phyloP scores from a whole-genome alignment of 92 coral and sea anemone species.

The Metridium senile region DNA sequence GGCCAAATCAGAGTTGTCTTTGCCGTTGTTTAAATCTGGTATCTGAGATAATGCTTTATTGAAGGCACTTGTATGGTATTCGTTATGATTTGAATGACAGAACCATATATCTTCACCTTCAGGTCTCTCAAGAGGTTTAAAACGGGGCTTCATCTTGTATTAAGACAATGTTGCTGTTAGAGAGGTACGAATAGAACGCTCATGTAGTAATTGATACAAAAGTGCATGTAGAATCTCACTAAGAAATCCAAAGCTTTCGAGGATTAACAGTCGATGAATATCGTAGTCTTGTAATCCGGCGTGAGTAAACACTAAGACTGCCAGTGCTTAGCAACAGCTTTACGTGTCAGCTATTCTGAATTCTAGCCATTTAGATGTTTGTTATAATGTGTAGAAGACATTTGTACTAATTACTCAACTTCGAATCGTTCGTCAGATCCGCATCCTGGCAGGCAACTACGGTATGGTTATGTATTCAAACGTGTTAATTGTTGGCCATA shows the following conservation, averaged over 20 bases:
- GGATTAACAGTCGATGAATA: neutral
- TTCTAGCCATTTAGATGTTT: slow-evolving; percentile 16
- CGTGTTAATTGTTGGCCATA: neutral
- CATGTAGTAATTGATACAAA: neutral
- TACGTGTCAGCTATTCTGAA: slow-evolving; percentile 22
- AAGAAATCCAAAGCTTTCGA: neutral
- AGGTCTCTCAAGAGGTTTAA: slow-evolving; percentile 74
- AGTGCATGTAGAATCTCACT: neutral
- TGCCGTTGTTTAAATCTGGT: slow-evolving; percentile 57
- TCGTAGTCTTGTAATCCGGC: neutral
- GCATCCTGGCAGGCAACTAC: too few relatives aligned
- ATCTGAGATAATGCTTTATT: slow-evolving; percentile 58
- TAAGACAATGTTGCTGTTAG: neutral
- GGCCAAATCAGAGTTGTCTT: neutral
- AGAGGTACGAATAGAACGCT: too few relatives aligned
- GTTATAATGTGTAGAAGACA: slow-evolving; percentile 4
- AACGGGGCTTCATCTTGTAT: slow-evolving; percentile 50
- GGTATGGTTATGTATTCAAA: neutral
- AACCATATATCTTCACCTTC: slow-evolving; percentile 70
- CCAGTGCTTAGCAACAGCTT: slow-evolving; percentile 26
- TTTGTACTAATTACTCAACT: slow-evolving; percentile 1
- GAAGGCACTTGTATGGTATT: slow-evolving; percentile 6
- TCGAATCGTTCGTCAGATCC: too few relatives aligned
- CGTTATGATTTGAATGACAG: slow-evolving; percentile 37
- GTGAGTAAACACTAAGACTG: slow-evolving; percentile 6